Evolutionary conservation across 2,797 vertebrate species (phyloP).

Genomic region (Squalus acanthias): DNA sequence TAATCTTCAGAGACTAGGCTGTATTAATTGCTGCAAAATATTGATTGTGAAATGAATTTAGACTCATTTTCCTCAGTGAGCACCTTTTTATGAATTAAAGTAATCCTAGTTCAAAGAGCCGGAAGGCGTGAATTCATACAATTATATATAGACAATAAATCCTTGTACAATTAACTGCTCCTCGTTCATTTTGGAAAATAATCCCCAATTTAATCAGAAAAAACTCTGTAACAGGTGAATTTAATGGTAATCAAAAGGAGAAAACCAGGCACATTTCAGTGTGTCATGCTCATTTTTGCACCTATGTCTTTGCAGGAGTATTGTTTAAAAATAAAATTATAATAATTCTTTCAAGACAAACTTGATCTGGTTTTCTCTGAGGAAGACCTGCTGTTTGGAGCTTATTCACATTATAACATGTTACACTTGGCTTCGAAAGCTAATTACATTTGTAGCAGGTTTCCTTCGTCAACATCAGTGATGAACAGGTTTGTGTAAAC

Average conservation of each 20-base stretch:
- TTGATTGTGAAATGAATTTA: conserved; percentile 1
- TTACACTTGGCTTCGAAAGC: conserved; percentile 57
- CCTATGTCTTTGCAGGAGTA: background rate
- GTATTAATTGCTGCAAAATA: conserved; percentile 19
- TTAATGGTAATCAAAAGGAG: background rate
- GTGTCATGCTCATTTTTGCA: background rate
- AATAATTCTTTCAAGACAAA: background rate
- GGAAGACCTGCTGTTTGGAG: background rate
- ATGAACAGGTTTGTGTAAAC: conserved; percentile 46
- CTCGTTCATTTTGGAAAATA: background rate
- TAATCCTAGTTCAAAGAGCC: background rate
- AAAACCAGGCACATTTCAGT: background rate
- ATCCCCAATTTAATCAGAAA: background rate
- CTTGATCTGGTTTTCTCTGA: background rate
- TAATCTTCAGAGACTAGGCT: background rate
- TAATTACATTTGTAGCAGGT: conserved; percentile 57
- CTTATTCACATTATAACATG: conserved; percentile 47
- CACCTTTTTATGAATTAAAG: background rate
- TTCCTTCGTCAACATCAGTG: conserved; percentile 50
- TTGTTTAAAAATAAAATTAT: conserved; percentile 15
- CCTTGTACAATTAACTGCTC: background rate
- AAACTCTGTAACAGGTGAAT: background rate
- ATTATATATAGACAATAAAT: conserved; percentile 5
- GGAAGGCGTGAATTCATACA: background rate
- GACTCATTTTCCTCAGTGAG: background rate